phyloP scores from a whole-genome alignment of 2,888 invertebrate species.

The Thereva nobilitata region DNA sequence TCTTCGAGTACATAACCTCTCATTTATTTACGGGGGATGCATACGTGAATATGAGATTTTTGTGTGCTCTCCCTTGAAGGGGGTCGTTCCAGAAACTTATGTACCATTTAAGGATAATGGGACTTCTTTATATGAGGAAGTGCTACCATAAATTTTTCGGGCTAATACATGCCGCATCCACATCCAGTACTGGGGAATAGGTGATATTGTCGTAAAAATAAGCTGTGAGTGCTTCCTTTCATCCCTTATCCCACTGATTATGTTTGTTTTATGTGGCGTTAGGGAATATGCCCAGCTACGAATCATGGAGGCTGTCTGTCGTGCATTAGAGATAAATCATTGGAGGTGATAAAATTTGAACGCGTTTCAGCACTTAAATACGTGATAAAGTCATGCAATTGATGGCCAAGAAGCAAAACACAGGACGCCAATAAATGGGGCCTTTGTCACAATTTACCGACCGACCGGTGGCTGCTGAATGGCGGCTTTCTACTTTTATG shows the following conservation, averaged over 20 bases:
- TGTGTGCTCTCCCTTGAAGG: constrained; percentile 25
- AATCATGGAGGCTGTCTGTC: background rate
- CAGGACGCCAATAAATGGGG: too few relatives aligned
- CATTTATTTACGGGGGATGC: constrained; percentile 27
- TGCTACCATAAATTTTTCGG: constrained; percentile 24
- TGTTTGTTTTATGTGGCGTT: constrained; percentile 25
- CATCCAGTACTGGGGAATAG: constrained; percentile 3
- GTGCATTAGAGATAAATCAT: constrained; percentile 22
- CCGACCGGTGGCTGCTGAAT: too few relatives aligned
- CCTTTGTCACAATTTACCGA: too few relatives aligned
- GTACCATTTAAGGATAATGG: constrained; percentile 31
- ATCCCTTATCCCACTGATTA: constrained; percentile 32
- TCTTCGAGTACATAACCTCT: constrained; percentile 33
- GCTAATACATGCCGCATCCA: background rate
- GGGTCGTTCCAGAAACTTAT: constrained; percentile 23
- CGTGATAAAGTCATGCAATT: constrained; percentile 9
- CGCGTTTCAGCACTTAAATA: constrained; percentile 15
- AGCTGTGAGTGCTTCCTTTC: constrained; percentile 25
- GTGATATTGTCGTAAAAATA: constrained; percentile 24
- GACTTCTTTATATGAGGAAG: constrained; percentile 25
- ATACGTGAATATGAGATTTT: constrained; percentile 30
- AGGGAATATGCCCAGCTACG: constrained; percentile 6
- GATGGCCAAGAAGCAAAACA: too few relatives aligned
- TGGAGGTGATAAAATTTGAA: constrained; percentile 24
- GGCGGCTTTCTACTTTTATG: too few relatives aligned